These are phyloP conservation scores for Stichodactyla mertensii DNA, from an alignment of 64 coral and sea anemone genomes.

Conservation along the genomic window DNA sequence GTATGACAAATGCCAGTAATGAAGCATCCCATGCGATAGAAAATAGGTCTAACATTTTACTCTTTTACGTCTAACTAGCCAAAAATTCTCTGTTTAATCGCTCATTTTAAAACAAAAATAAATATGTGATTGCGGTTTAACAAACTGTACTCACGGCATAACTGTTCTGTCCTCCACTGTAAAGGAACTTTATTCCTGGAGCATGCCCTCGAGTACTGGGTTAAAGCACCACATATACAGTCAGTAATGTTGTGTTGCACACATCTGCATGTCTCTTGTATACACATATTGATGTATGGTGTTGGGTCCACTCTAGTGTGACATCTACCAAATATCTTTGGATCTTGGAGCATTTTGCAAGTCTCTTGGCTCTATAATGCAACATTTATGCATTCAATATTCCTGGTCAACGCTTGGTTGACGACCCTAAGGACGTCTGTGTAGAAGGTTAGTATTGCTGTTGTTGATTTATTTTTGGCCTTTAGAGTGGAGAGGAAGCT, in stretches of 20 bases:
- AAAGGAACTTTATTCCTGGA: slow-evolving; percentile 22
- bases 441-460: too few relatives aligned
- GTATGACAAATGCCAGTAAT: too few relatives aligned
- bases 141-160: slow-evolving; percentile 45
- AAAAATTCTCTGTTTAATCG: too few relatives aligned
- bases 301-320: slow-evolving; percentile 36
- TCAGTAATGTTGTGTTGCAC: neutral
- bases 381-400: neutral
- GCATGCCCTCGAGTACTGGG: slow-evolving; percentile 61
- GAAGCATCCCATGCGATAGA: too few relatives aligned
- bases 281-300: slow-evolving; percentile 40
- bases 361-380: neutral
- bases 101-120: too few relatives aligned
- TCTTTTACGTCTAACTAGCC: too few relatives aligned
- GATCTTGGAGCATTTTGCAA: slow-evolving; percentile 1
- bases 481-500: too few relatives aligned
- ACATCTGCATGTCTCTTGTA: slow-evolving; percentile 43
- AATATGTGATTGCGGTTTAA: neutral
- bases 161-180: slow-evolving; percentile 31
- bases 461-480: too few relatives aligned
- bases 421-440: too few relatives aligned
- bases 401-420: neutral
- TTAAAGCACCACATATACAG: slow-evolving; percentile 51
- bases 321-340: slow-evolving; percentile 10
- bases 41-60: too few relatives aligned